These are phyloP conservation scores for Aphidoletes aphidimyza DNA, from an alignment of 2,888 invertebrate genomes.

Conservation along the genomic window DNA sequence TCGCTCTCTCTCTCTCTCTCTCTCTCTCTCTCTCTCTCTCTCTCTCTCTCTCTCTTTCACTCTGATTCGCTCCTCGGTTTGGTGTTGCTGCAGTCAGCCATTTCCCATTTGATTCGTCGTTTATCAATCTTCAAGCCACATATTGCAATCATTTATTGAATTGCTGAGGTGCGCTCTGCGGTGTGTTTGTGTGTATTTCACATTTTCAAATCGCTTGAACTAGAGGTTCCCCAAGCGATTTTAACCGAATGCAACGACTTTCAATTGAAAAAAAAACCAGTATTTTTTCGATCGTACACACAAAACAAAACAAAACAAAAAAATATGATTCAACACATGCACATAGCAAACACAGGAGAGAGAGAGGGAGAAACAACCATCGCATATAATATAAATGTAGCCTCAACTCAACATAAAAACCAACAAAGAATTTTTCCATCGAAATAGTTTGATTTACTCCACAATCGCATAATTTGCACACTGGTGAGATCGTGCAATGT, in stretches of 20 bases:
- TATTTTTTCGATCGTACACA: constrained; percentile 21
- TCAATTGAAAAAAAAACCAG: background rate
- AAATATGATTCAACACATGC: background rate
- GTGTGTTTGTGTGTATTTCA: background rate
- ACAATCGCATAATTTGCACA: constrained; percentile 8
- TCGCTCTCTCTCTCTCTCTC: background rate
- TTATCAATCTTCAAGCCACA: constrained; percentile 35
- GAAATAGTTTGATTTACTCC: constrained; percentile 41
- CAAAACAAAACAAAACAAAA: background rate
- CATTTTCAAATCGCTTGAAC: background rate
- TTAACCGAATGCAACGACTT: background rate
- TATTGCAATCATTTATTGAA: background rate
- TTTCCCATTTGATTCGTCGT: constrained; percentile 21
- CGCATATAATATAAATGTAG: background rate
- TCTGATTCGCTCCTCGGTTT: background rate
- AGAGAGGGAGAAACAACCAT: too few relatives aligned
- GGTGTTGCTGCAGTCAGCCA: background rate
- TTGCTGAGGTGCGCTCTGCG: background rate
- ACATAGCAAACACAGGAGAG: too few relatives aligned
- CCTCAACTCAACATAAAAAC: background rate
- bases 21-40: background rate
- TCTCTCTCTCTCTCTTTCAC: background rate
- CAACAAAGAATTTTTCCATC: constrained; percentile 51
- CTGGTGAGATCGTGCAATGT: background rate
- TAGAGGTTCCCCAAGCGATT: constrained; percentile 16